phyloP scores from a whole-genome alignment of 2,113 vertebrate species.

The Scatophagus argus region DNA sequence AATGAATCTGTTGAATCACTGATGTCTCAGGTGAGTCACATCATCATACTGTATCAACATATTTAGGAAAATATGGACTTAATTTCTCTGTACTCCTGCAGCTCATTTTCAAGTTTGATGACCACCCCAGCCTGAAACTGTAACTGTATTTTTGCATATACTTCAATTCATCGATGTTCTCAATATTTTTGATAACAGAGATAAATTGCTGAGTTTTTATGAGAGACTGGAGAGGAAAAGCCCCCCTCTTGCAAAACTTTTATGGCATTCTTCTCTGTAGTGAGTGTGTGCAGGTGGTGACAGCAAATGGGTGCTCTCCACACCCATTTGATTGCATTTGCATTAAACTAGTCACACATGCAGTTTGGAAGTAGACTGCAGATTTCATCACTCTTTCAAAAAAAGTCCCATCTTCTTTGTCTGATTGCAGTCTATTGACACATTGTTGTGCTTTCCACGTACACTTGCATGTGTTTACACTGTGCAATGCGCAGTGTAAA shows the following conservation, averaged over 20 bases:
- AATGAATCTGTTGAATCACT: not conserved
- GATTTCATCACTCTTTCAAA: constrained; percentile 55
- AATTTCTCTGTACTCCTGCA: not conserved
- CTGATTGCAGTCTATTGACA: constrained; percentile 47
- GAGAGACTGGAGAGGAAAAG: not conserved
- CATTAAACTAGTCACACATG: constrained; percentile 21
- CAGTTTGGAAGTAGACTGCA: not conserved
- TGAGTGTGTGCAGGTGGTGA: not conserved
- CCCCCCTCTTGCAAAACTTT: constrained; percentile 9
- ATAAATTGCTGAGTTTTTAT: not conserved
- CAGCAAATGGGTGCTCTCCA: constrained; percentile 18
- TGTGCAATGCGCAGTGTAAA: constrained; percentile 13
- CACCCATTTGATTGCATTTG: constrained; percentile 39
- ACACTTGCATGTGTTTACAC: constrained; percentile 29
- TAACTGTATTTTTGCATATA: not conserved
- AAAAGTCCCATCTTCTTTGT: not conserved
- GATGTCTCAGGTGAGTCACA: not conserved
- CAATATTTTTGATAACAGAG: not conserved
- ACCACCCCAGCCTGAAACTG: not conserved
- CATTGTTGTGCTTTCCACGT: constrained; percentile 19
- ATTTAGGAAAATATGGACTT: not conserved
- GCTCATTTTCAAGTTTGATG: not conserved
- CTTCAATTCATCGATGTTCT: not conserved
- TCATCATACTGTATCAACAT: not conserved
- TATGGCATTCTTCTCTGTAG: not conserved